Conservation (phyloP, 2,113 vertebrate species). For the Chrysemys picta region DNA sequence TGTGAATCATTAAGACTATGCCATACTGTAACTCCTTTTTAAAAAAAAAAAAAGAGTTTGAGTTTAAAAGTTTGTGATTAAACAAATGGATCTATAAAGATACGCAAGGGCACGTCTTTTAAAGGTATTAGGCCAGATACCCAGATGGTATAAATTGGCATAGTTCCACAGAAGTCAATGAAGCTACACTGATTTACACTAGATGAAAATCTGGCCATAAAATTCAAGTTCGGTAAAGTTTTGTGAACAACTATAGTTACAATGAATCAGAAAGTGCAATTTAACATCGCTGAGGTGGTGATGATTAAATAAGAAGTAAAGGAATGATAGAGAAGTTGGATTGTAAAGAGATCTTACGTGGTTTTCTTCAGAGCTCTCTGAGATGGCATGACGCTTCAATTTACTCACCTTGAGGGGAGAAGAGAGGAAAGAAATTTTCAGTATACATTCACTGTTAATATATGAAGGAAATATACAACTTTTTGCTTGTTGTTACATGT, state of each 20-base stretch:
- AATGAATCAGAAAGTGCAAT: background rate
- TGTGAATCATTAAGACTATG: background rate
- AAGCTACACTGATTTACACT: background rate
- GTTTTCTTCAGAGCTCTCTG: constrained; percentile 76
- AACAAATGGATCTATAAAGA: background rate
- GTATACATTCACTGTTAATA: background rate
- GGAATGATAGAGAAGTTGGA: background rate
- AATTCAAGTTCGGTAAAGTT: background rate
- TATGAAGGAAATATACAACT: background rate
- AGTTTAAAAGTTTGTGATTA: background rate
- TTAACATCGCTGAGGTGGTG: background rate
- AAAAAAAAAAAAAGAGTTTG: background rate
- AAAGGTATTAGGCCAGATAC: background rate
- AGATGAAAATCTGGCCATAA: background rate
- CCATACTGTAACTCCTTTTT: background rate
- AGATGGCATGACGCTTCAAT: constrained; percentile 40
- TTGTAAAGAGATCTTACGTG: constrained; percentile 65
- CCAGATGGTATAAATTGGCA: accelerated
- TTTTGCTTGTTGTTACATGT: background rate
- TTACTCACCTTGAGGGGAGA: constrained; percentile 67
- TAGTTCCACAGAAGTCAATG: background rate
- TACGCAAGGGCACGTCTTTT: background rate
- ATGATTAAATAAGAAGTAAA: background rate
- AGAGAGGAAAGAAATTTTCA: constrained; percentile 7
- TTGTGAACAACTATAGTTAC: background rate